Base-by-base conservation (phyloP, 2,113 vertebrate genomes). In the Datnioides undecimradiatus region DNA sequence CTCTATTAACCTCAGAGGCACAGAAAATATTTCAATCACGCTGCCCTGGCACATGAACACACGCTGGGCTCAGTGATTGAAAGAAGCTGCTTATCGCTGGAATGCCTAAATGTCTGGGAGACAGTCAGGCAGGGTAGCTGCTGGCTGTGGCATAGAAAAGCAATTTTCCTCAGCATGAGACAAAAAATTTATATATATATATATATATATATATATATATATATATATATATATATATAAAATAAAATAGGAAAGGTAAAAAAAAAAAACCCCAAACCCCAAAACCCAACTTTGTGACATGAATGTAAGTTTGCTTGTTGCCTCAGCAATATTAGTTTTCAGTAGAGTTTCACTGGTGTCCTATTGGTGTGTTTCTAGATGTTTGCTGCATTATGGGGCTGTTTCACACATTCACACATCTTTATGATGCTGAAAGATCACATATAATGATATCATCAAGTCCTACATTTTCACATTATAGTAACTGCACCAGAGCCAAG, bases 31-130 rank as follows among this genome's bases (percentile, higher is more conserved):
- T 89, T 85, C 79, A 85, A 75, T 92, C 89, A 82, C 8, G n/a
- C 67, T 46, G 79, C 40, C 66, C 62, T 45, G 82, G 43, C 73
- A 54, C 73, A 71, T 46, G 48, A 75, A 84, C 73, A 80, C 83
- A 77, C 46, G 36, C 62, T 70, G 83, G 75, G 71, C 65, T 60
- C 66, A 23, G 51, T 83, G 90, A 90, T 73, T 85, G 82, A 91
- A 90, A 78, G 43, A 75, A 80, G 82, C 78, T 83, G 86, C 82
- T 87, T 90, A 90, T 93, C 91, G 71, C 79, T 46, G 38, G 27
- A 79, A 79, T 63, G 48, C 65, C 76, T 77, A 85, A 90, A 91
- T 84, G 83, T 66, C 57, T 48, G 64, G 38, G 40, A 73, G 63
- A 65, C 38, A 38, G 76, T 51, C 16, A 11, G 43, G 33, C 48